Base-by-base conservation (phyloP, 2,797 vertebrate genomes). In the Echiichthys vipera region DNA sequence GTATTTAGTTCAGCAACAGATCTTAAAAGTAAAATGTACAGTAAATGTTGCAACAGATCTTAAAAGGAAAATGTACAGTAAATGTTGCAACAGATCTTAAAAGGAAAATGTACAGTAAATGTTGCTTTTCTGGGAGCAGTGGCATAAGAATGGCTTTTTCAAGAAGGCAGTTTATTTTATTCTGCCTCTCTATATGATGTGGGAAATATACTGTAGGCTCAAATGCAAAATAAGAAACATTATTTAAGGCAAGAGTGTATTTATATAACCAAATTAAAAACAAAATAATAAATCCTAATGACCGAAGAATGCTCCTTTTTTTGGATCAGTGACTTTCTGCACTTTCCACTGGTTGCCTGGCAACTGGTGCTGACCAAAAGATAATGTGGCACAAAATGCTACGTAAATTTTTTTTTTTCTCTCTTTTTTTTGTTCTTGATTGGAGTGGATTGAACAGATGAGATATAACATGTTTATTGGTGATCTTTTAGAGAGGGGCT, bases 341-440 rank as follows among this genome's bases (percentile, higher is more conserved):
- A 71, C 51, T 63, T 25, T 71, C 63, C 3, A 2, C 15, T 24
- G 32, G 77, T 83, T 86, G 67, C 84, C 36, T 71, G 30, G 80
- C 80, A 85, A 83, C 73, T 74, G 65, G 65, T 59, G 20, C 29
- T 32, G 34, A 14, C 22, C 37, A 46, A 40, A 49, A 22, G 27
- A 59, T n/a, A 37, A 14, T 37, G 15, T 55, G 43, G 29, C 49
- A 24, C 61, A 56, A 18, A 24, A 65, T 20, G 25, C 46, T 25
- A 22, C 6, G n/a, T 62, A 22, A 51, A 51, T n/a, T n/a, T n/a
- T n/a, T n/a, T n/a, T n/a, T 32, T 39, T 55, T 14, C 7, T 49
- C 27, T 40, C 50, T 8, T n/a, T 18, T 37, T 37, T 51, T 27
- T n/a, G n/a, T n/a, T n/a, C n/a, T n/a, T n/a, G n/a, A n/a, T n/a